Base-by-base conservation (phyloP, 2,797 vertebrate genomes). In the Picus viridis region DNA sequence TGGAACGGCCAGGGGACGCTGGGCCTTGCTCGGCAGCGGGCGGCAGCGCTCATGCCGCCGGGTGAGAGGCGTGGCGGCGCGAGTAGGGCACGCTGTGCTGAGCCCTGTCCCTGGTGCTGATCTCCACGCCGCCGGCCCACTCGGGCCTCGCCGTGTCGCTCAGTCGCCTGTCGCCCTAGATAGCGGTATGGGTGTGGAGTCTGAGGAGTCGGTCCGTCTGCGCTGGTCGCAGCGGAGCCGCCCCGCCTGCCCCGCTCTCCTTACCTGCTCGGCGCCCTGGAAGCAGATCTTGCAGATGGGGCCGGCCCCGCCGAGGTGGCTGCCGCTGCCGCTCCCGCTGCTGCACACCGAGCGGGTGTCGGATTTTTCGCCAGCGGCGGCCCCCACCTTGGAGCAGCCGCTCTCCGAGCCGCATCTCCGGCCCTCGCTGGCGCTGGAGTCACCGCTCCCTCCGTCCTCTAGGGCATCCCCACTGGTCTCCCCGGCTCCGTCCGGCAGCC, bases 261-360 rank as follows among this genome's bases (percentile, higher is more conserved):
- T 96, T 89, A 98, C 99, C 99, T 99, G 99, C 95, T 99, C 99
- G 8, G 98, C 97, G 89, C 98, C 99, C 84, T 99, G 99, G 97
- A 99, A 99, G 97, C 99, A 99, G 96, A 99, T 99, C 96, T 99
- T 97, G 97, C 99, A 99, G 97, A 98, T 99, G 90, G 99, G 98
- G 96, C 98, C 98, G 95, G 98, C 98, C 67, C 98, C 95, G 74
- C 98, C 98, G 96, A 62, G 98, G 98, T 96, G 93, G 76, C 96
- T 89, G 77, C 95, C 97, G 94, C 97, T 97, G 88, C 97, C 97
- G 92, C 98, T 98, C 49, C 98, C 98, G 96, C 98, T 98, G 98
- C 98, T 98, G 95, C 98, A 98, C 95, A 98, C 98, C 19, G 98
- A 99, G 92, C 97, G 98, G 90, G 89, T 97, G 98, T 98, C 97